Evolutionary conservation across 2,888 invertebrate species (phyloP), one percentile per base, ranked within the genome.

Genomic region (Leucoma salicis): DNA sequence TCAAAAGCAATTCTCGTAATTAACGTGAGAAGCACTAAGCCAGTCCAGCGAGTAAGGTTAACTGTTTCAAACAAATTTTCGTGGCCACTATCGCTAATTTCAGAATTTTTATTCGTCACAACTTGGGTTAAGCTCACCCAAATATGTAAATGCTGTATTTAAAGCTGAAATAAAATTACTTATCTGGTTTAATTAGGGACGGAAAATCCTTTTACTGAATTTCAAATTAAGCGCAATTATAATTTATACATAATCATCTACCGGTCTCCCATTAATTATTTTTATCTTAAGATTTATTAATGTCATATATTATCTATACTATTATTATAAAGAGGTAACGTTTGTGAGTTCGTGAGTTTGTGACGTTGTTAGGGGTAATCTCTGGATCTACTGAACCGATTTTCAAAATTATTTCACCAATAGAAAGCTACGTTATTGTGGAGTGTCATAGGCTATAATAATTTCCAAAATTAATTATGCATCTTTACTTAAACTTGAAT

Each of bases 151-250:
- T 29, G 31, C 6, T 28, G 27, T 47, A 42, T 31, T 47, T 42
- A 34, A 32, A 37, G 15, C 21, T 14, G 13, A 14, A 39, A 44
- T 31, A 39, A 37, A 42, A 37, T 35, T 43, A 38, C 38, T 38
- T 39, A 38, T 27, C 21, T 32, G 15, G 29, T 35, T 34, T 31
- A 48, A 48, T 45, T 46, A 42, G 28, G 27, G 16, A 6, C 13
- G 16, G 29, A 13, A 35, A 34, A 47, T 39, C 35, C 37, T 40
- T 38, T 50, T 33, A 12, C n/a, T 15, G 25, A 35, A 14, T 21
- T 37, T 39, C 15, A 32, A 42, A 39, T 49, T 18, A 39, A 50
- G 42, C 27, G 14, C 32, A 29, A 51, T 48, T 48, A 39, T 48
- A 21, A 39, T 48, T 42, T 40, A 41, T 40, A 31, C 21, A 12